Base-by-base conservation (phyloP, 2,888 invertebrate species). In the Hybos culiciformis region DNA sequence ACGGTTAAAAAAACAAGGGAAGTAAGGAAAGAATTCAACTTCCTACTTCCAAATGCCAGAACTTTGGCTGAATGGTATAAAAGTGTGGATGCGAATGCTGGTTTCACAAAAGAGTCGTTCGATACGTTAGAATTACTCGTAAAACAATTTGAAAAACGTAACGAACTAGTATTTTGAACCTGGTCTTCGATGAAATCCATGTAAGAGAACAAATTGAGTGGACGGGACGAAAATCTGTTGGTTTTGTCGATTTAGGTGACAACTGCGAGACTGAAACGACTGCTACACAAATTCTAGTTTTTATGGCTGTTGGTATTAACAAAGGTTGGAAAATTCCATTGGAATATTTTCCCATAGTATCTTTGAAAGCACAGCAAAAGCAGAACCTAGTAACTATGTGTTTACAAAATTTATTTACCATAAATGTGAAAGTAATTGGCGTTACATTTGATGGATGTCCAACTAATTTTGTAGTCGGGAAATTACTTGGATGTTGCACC, bases 281-380 rank as follows among this genome's bases (percentile, higher is more conserved):
- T 39, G 43, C 46, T 29, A 40, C 44, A 12, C 43, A 51, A 41
- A 54, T 52, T 11, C 46, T 54, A 38, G 53, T 53, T 11, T 54
- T 57, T 41, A 46, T 57, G 37, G 20, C 56, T 3, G 51, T 52
- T 12, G 45, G 46, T 12, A 36, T 55, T 8, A 56, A 55, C 46
- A 50, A 50, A 38, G 38, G 36, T 1, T 57, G 56, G 55, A 56
- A 56, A 51, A 42, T 58, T 11, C 58, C 56, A 19, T 26, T 58
- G 15, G 55, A 46, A 3, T 57, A 57, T 51, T 57, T 56, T 45
- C 48, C 57, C n/a, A 46, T 53, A 9, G 41, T 50, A 40, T 36
- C 36, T 14, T 36, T 17, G 19, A 36, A 12, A 17, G 36, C 17
- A 17, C 12, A 36, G 17, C 15, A 17, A 36, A 9, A 36, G 12